Base-by-base conservation (phyloP, 2,888 invertebrate genomes). In the Tetragnatha montana region DNA sequence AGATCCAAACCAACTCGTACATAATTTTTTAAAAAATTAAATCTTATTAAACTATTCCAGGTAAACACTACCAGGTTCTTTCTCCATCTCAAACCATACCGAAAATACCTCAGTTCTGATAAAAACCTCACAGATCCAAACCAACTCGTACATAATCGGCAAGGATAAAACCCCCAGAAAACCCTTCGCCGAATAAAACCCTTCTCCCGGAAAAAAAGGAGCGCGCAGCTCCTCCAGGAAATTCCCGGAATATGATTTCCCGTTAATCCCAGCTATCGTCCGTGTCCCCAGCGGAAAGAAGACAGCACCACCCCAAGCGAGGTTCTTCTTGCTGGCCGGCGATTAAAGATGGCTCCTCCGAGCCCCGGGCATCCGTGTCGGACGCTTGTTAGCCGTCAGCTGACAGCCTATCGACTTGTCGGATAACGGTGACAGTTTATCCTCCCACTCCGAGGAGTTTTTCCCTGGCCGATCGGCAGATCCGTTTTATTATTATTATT, bases 381-480 rank as follows among this genome's bases (percentile, higher is more conserved):
- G 74, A 86, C 80, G 78, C 80, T 86, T 86, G 86, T 86, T 86
- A 86, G 80, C 49, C 86, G 71, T 86, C 86, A 71, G 71, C 79
- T 86, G 86, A 86, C 80, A 86, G 73, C 79, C 68, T 73, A 86
- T 86, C 86, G 80, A 80, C 47, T 80, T 68, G 79, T 22, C 49
- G 80, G 74, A 80, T 80, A 80, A 80, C 49, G 80, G 22, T 86
- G 86, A 86, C 86, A 86, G 86, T 73, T 86, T 86, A 74, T 80
- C 80, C 86, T 12, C 7, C 12, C 60, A 17, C 17, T 14, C 79
- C 17, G 17, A 49, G 49, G n/a, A 49, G 21, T 71, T 49, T 49
- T 76, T 76, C 76, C 68, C 19, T 79, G 60, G 49, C 19, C n/a
- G 22, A 69, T 47, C 10, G 60, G 68, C 69, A 49, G 50, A 19